Percentiles rank a stretch among this genome's conserved stretches.
Evolutionary conservation across 2,797 vertebrate species (phyloP).

Genomic region (Silurus aristotelis): DNA sequence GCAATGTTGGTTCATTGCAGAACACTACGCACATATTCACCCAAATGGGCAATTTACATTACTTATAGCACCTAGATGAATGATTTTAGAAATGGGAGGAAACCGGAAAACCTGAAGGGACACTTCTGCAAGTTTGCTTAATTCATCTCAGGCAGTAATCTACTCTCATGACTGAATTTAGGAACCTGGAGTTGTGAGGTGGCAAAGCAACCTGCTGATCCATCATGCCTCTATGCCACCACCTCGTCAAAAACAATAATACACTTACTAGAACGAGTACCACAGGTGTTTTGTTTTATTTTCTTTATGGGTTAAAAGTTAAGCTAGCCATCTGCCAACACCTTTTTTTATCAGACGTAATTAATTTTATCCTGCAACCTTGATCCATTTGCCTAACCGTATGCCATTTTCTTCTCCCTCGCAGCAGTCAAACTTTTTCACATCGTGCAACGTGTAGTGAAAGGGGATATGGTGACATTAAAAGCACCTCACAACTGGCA

Average conservation of each 20-base stretch:
- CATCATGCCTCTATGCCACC: background rate
- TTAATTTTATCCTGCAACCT: constrained; percentile 31
- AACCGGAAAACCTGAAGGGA: background rate
- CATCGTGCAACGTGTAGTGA: constrained; percentile 44
- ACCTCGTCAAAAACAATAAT: background rate
- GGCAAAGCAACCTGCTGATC: background rate
- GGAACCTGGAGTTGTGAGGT: background rate
- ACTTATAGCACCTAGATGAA: background rate
- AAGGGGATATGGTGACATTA: constrained; percentile 56
- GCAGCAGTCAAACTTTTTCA: constrained; percentile 52
- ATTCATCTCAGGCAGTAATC: background rate
- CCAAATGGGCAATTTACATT: background rate
- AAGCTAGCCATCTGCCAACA: background rate
- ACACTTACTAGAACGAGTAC: background rate
- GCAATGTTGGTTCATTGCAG: background rate
- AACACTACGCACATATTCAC: background rate
- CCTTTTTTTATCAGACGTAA: constrained; percentile 29
- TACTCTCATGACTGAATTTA: background rate
- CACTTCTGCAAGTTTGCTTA: too few relatives aligned
- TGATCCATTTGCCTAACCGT: constrained; percentile 11
- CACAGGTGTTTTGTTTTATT: background rate
- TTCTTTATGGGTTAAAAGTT: too few relatives aligned
- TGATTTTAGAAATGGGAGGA: background rate
- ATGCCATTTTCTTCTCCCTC: constrained; percentile 41
- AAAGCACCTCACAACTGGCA: constrained; percentile 58